Evolutionary conservation across 2,113 vertebrate genomes (phyloP).

Genomic region (Dipodomys spectabilis): DNA sequence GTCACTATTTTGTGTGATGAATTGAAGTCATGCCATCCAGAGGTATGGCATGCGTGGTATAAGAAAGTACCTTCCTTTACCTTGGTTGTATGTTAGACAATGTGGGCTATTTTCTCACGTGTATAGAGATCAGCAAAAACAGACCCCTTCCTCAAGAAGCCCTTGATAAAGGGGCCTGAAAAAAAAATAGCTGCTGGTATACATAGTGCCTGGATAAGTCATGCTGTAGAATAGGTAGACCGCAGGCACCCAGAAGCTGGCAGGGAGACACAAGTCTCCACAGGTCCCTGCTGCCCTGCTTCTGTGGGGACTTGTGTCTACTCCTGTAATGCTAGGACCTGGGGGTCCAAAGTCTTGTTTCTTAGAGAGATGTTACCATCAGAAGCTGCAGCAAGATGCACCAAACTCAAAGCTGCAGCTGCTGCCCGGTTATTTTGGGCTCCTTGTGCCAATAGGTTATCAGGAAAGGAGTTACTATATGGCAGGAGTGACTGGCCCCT

Average conservation of each 20-base stretch:
- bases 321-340: not conserved
- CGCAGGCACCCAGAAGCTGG: rapidly evolving
- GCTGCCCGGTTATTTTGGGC: not conserved
- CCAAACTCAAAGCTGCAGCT: not conserved
- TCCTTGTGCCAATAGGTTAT: not conserved
- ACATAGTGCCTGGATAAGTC: not conserved
- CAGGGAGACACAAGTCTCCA: not conserved
- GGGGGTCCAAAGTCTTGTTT: not conserved
- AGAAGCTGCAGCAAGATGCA: not conserved
- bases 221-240: rapidly evolving
- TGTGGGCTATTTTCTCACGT: not conserved
- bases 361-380: not conserved
- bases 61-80: not conserved
- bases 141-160: not conserved
- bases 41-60: rapidly evolving
- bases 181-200: not conserved
- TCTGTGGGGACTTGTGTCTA: not conserved
- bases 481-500: not conserved
- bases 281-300: too few species aligned
- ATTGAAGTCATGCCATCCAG: not conserved
- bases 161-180: not conserved
- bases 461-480: not conserved
- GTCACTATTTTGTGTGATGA: not conserved
- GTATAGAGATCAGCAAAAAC: not conserved
- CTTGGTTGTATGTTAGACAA: rapidly evolving